These are phyloP conservation scores for Orthonychiurus folsomi DNA, from an alignment of 2,888 invertebrate species.

Conservation along the genomic window DNA sequence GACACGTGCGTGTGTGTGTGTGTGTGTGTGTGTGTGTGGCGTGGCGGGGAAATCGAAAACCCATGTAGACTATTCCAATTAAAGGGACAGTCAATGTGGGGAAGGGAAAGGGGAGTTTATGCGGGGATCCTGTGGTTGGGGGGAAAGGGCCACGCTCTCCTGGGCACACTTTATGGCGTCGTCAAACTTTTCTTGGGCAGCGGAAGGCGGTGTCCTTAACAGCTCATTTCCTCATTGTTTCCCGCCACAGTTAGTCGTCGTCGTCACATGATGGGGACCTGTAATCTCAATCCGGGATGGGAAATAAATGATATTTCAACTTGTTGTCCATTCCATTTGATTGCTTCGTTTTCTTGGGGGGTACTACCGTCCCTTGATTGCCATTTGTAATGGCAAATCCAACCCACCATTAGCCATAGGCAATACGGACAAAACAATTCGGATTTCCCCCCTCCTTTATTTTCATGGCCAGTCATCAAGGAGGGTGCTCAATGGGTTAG, in stretches of 20 bases:
- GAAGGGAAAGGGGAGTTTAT: conserved; percentile 18
- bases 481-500: no score
- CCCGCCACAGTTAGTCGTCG: not conserved
- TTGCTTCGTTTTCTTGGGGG: not conserved
- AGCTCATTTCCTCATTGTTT: not conserved
- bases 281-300: not conserved
- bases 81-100: conserved; percentile 21
- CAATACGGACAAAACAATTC: not conserved
- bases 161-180: conserved; percentile 30
- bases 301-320: not conserved
- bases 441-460: not conserved
- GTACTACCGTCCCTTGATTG: no score
- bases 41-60: conserved; percentile 10
- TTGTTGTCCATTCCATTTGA: not conserved
- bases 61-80: conserved; percentile 19
- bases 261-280: not conserved
- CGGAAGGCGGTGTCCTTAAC: not conserved
- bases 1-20: no score
- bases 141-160: conserved; percentile 25
- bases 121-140: conserved; percentile 16
- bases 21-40: no score
- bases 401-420: not conserved
- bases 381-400: not conserved
- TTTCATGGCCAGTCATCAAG: not conserved
- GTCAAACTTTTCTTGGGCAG: conserved; percentile 23